phyloP scores from a whole-genome alignment of 2,797 vertebrate genomes.

The Hemitrygon akajei region DNA sequence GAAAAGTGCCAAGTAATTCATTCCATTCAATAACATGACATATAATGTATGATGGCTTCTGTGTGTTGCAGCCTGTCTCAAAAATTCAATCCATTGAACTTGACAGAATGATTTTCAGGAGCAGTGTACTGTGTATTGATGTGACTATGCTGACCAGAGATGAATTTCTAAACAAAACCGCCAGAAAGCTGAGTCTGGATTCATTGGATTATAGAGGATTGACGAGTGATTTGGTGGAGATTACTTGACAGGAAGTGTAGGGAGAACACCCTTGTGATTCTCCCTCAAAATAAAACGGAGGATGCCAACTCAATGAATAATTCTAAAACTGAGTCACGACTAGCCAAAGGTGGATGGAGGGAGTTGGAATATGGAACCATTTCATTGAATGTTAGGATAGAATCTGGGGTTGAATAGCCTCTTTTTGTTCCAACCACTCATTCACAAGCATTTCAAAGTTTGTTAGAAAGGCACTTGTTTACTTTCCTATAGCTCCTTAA shows the following conservation, averaged over 20 bases:
- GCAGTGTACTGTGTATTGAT: too few relatives aligned
- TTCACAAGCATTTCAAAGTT: not conserved
- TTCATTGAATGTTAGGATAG: not conserved
- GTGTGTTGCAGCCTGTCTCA: too few relatives aligned
- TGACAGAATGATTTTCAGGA: too few relatives aligned
- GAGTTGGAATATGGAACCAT: not conserved
- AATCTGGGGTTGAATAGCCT: not conserved
- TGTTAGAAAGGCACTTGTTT: not conserved
- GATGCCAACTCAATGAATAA: not conserved
- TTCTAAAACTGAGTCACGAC: not conserved
- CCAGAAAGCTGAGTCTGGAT: too few relatives aligned
- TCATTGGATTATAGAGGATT: too few relatives aligned
- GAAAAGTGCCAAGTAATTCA: too few relatives aligned
- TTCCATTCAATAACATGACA: too few relatives aligned
- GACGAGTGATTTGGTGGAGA: too few relatives aligned
- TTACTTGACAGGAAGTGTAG: not conserved
- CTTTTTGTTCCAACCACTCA: not conserved
- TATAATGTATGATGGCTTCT: too few relatives aligned
- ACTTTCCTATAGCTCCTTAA: not conserved
- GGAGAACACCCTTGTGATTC: not conserved
- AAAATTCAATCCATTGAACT: too few relatives aligned
- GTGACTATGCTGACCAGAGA: too few relatives aligned
- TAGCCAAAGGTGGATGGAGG: not conserved
- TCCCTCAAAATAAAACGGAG: not conserved
- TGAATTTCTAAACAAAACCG: too few relatives aligned